Base-by-base conservation (phyloP, 2,888 invertebrate species). In the Nycteola revayana region DNA sequence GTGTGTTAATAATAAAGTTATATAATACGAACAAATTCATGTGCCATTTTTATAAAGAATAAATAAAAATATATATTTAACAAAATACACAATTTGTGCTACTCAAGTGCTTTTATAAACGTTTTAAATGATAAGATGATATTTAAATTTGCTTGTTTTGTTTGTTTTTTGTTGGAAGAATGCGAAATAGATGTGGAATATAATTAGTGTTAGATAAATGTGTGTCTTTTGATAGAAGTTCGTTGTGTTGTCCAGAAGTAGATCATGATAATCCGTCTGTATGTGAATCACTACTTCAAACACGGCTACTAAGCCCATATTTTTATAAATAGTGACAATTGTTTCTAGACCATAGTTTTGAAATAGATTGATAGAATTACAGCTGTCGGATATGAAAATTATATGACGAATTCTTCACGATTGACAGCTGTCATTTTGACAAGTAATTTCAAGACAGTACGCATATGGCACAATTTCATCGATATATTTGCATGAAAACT, bases 81-180 rank as follows among this genome's bases (percentile, higher is more conserved):
- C 55, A 56, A 66, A 68, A 58, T 58, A 59, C 72, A 76, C 71
- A 67, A 73, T 71, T 70, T 73, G 78, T 85, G 84, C 84, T 83
- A 85, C 65, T 77, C 72, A 80, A 86, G 86, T 85, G 86, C 87
- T 87, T 87, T 83, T 81, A 78, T 76, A 73, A 74, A 75, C 71
- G 73, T 78, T 77, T 66, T 67, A 61, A 68, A 71, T 60, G 45
- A 61, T 61, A 67, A 63, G 66, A 65, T 62, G 83, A 87, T 86
- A 85, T 76, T 86, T 87, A 83, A 88, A 88, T 88, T 88, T 88
- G 87, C 87, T 88, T 87, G 86, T 76, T 77, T 61, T 77, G 67
- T 62, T 66, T 61, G n/a, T 60, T 66, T 44, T 70, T 62, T 69
- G 53, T 64, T 59, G 59, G 60, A 66, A 53, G 72, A 74, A 70